These are phyloP conservation scores for Chionomys nivalis DNA, from an alignment of 2,113 vertebrate species.

Conservation along the genomic window DNA sequence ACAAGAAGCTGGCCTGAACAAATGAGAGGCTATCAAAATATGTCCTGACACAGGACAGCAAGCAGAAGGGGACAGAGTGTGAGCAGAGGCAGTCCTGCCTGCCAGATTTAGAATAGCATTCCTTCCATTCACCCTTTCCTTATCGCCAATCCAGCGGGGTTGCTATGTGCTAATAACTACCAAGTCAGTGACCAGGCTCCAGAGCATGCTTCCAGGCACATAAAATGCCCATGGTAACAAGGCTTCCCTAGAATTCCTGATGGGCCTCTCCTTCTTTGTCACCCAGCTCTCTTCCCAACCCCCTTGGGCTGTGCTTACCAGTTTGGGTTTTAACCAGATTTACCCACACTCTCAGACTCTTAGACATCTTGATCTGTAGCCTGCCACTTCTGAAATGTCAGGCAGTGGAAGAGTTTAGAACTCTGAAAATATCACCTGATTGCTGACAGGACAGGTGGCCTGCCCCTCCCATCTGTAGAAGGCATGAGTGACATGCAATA, in stretches of 20 bases:
- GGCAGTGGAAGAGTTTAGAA: not conserved
- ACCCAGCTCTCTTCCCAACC: not conserved
- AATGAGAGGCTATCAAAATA: conserved; percentile 17
- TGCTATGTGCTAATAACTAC: not conserved
- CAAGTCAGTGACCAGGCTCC: not conserved
- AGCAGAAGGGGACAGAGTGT: not conserved
- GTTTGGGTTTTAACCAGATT: not conserved
- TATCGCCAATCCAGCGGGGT: not conserved
- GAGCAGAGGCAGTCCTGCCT: not conserved
- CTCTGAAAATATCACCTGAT: not conserved
- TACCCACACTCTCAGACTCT: not conserved
- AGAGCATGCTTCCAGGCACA: not conserved
- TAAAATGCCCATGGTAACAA: not conserved
- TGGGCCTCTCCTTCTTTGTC: not conserved
- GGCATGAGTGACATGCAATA: not conserved
- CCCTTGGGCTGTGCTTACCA: not conserved
- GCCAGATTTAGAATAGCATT: too few species aligned
- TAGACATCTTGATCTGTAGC: not conserved
- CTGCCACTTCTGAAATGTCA: not conserved
- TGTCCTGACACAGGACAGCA: not conserved
- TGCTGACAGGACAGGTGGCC: not conserved
- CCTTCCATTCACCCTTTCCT: not conserved
- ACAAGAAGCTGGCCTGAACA: not conserved
- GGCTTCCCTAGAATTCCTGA: not conserved
- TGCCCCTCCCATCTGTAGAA: fast-evolving